A percentile compares a stretch with the other conserved stretches of the same genome.
phyloP scores from a whole-genome alignment of 1,140 invertebrate species.

The Bathynomus jamesi region DNA sequence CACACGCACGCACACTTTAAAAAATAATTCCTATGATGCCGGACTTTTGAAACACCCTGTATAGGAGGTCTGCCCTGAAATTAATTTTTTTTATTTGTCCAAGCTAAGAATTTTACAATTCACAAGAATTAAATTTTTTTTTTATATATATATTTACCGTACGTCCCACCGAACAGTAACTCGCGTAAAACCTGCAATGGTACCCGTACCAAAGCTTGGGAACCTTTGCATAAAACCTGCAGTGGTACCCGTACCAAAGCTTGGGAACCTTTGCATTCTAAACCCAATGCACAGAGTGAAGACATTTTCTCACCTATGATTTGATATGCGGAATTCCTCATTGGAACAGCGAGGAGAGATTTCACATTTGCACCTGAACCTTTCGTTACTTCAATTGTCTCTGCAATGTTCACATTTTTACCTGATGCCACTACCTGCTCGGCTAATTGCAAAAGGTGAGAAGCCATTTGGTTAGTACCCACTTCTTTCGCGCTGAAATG shows the following conservation, averaged over 20 bases:
- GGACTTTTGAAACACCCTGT: neutral
- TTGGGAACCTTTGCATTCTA: neutral
- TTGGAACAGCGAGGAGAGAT: slow-evolving; percentile 47
- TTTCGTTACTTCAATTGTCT: slow-evolving; percentile 47
- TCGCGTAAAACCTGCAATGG: neutral
- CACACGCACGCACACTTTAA: neutral
- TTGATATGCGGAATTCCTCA: slow-evolving; percentile 45
- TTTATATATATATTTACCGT: neutral
- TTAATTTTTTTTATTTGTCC: neutral
- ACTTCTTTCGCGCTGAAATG: slow-evolving; percentile 19
- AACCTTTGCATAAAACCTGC: neutral
- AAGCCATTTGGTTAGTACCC: slow-evolving; percentile 19
- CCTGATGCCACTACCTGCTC: slow-evolving; percentile 46
- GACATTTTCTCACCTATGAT: slow-evolving; percentile 43
- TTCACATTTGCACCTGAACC: slow-evolving; percentile 47
- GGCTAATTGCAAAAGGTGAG: slow-evolving; percentile 42
- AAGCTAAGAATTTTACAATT: neutral
- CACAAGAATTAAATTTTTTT: neutral
- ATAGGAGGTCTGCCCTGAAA: neutral
- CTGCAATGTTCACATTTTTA: slow-evolving; percentile 46
- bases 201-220: neutral
- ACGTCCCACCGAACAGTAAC: neutral
- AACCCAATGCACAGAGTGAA: neutral
- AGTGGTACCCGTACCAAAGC: neutral
- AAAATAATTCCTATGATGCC: neutral